Evolutionary conservation across 1,140 invertebrate genomes (phyloP), one percentile per base, ranked within the genome.

Genomic region (Drosophila rhopaloa): DNA sequence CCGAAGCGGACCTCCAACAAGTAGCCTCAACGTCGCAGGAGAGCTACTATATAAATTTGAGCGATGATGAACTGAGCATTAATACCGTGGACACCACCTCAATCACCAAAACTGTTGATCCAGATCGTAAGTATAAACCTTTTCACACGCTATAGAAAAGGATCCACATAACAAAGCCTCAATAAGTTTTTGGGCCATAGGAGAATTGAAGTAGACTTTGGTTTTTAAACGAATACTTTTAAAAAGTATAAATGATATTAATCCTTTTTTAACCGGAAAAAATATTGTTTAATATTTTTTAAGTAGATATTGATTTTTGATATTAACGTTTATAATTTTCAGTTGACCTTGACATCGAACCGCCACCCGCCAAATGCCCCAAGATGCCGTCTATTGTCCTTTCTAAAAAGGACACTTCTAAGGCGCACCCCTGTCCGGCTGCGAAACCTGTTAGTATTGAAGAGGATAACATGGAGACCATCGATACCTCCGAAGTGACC

Each of bases 401-500:
- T 13, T n/a, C n/a, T 37, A 1, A 5, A 1, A 1, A 1, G 7
- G 19, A 6, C 7, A 14, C n/a, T 35, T 5, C 2, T 10, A 32
- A n/a, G 9, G 6, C 7, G 7, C 11, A 55, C 14, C 8, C 9
- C 27, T 8, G 32, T 2, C 2, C 27, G 38, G 11, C 24, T 10
- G n/a, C 24, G 14, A 27, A 53, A 5, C 29, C 9, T 24, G 13
- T 11, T 16, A 37, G 14, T 10, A 14, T 6, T 1, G 54, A 9
- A 13, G 27, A 8, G 0, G 27, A 38, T 9, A 27, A 67, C 29
- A 73, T 65, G 6, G 50, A 68, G 8, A 14, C 76, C 0, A 70
- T 90, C 9, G 83, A 92, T 40, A 0, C 38, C 19, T 19, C 56
- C 24, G 57, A 88, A 41, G 81, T 92, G 1, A 79, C 79, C 2